Percentiles rank a stretch among this genome's conserved stretches.
These are phyloP conservation scores for Caenorhabditis zanzibari DNA, from an alignment of 2,888 invertebrate genomes.

Conservation along the genomic window DNA sequence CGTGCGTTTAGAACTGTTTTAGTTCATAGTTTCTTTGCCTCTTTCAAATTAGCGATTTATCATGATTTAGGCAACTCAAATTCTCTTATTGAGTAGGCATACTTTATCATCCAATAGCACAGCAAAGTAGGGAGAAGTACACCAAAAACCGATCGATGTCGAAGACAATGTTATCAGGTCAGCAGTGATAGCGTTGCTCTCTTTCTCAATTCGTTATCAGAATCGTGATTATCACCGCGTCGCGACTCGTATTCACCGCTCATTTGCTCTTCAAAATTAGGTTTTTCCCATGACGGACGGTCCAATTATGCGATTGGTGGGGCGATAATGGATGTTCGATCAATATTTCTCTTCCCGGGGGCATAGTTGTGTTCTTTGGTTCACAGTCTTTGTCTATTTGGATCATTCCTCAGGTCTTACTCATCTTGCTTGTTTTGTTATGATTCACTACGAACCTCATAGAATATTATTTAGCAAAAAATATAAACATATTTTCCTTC, in stretches of 20 bases:
- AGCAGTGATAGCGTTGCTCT: constrained; percentile 51
- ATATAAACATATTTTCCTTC: constrained; percentile 32
- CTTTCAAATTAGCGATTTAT: not conserved
- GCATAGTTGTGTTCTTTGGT: too few species aligned
- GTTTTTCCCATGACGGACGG: constrained; percentile 9
- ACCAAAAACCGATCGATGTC: constrained; percentile 44
- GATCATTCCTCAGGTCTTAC: not conserved
- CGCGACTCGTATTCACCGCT: constrained; percentile 29
- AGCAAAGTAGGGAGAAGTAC: constrained; percentile 14
- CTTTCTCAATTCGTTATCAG: constrained; percentile 23
- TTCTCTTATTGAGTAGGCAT: not conserved
- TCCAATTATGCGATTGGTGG: constrained; percentile 13
- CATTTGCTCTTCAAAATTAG: constrained; percentile 47
- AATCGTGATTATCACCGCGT: constrained; percentile 46
- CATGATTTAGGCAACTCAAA: not conserved
- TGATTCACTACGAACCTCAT: constrained; percentile 10
- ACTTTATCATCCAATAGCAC: constrained; percentile 1
- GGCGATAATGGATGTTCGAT: not conserved
- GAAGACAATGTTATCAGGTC: constrained; percentile 56
- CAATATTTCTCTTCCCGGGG: constrained; percentile 1
- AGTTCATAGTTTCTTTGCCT: not conserved
- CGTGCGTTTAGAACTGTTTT: not conserved
- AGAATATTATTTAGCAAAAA: constrained; percentile 16
- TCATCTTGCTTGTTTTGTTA: not conserved
- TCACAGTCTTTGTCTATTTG: too few species aligned